phyloP scores from a whole-genome alignment of 1,140 invertebrate genomes.

The Phymastichus coffea region DNA sequence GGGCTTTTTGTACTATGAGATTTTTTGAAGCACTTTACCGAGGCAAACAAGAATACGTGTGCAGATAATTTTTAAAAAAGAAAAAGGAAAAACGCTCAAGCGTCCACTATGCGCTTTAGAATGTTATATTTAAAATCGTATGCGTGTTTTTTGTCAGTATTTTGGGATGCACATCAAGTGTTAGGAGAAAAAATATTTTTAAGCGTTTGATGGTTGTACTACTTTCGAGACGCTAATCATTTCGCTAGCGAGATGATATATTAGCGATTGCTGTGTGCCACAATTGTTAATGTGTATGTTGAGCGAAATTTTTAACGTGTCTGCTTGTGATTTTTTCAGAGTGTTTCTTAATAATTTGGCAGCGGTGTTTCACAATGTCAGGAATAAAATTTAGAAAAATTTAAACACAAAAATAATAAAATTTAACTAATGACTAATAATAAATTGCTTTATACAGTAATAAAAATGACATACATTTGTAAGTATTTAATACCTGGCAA shows the following conservation, averaged over 20 bases:
- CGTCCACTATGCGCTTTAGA: too few relatives aligned
- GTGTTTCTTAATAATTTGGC: too few relatives aligned
- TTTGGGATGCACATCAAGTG: background rate
- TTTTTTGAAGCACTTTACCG: conserved; percentile 3
- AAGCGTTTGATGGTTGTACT: background rate
- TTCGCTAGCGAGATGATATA: background rate
- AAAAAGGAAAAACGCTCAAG: too few relatives aligned
- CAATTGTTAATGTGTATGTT: background rate
- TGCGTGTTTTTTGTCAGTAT: conserved; percentile 12
- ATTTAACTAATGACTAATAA: background rate
- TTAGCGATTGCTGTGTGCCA: background rate
- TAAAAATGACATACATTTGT: conserved; percentile 2
- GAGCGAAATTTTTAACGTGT: conserved; percentile 7
- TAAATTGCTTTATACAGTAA: background rate
- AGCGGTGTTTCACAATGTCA: too few relatives aligned
- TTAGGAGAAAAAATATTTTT: background rate
- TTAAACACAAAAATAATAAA: conserved; percentile 1
- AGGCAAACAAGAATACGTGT: background rate
- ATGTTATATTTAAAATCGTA: conserved; percentile 8
- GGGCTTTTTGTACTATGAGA: background rate
- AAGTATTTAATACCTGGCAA: background rate
- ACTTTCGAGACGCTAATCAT: background rate
- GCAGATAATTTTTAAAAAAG: too few relatives aligned
- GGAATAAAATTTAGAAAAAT: too few relatives aligned
- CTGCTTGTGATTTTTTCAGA: too few relatives aligned